Evolutionary conservation across 1,140 invertebrate species (phyloP), one percentile per base, ranked within the genome.

Genomic region (Octopus bimaculoides): DNA sequence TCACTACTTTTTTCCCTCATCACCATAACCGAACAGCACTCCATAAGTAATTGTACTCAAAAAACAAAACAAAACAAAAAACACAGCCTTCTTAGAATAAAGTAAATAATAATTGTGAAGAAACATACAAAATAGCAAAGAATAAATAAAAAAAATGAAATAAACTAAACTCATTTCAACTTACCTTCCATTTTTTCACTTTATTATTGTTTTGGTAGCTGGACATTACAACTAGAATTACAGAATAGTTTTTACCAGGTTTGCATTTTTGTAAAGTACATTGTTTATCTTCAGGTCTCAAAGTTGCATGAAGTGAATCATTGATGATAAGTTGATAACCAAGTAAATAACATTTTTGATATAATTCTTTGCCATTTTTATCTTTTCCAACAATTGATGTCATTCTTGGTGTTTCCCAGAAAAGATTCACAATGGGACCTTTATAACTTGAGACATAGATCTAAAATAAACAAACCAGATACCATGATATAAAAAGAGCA

Each of bases 301-400:
- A 79, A 77, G 85, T 85, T 76, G 84, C 84, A 79, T 90, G 89
- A 26, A 86, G 85, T 75, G 88, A 89, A 9, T 87, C 88, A 82
- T 91, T 91, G n/a, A 91, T 87, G 78, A 89, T 88, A 26, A 91
- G 81, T 79, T 88, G 86, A 80, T 91, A 91, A 4, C 89, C 90
- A 75, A 88, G 87, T 17, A 91, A 82, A 77, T 87, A 87, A 77
- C 89, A 84, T 74, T 86, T 84, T 69, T 89, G 74, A 76, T 86
- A 87, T 76, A 84, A 84, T 55, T 83, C 83, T 74, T 86, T 84
- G 12, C 83, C 85, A 54, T 89, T 82, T 12, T 84, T 82, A 78
- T 88, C 88, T 79, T 88, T 86, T 10, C 88, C 87, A 14, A 89
- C 83, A 9, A 88, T 82, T 7, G 87, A 83, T 78, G 87, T 86